Percentiles rank a stretch among this genome's conserved stretches.
phyloP scores from a whole-genome alignment of 2,888 invertebrate genomes.

The Synergus laeviventris region DNA sequence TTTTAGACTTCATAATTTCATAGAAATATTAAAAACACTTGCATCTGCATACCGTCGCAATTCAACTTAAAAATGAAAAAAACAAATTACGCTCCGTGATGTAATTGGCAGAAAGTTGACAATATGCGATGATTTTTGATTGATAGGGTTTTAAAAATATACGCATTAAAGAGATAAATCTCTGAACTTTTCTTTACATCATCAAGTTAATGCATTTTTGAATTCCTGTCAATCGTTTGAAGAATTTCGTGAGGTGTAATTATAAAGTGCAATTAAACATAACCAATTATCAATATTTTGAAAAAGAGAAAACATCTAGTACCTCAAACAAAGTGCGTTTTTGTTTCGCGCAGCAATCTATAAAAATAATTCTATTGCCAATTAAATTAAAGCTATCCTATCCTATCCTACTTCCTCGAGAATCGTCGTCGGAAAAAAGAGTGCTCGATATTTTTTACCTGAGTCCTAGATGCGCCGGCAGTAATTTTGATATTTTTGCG shows the following conservation, averaged over 20 bases:
- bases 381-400: slow-evolving; percentile 5
- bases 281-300: slow-evolving; percentile 33
- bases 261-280: slow-evolving; percentile 38
- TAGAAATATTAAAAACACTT: slow-evolving; percentile 6
- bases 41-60: not conserved
- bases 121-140: not conserved
- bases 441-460: slow-evolving; percentile 42
- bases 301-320: slow-evolving; percentile 9
- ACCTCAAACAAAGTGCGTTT: slow-evolving; percentile 20
- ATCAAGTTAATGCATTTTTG: not conserved
- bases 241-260: slow-evolving; percentile 29
- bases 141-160: not conserved
- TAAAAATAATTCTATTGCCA: slow-evolving; percentile 22
- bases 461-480: slow-evolving; percentile 48
- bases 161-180: not conserved
- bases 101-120: not conserved
- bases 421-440: slow-evolving; percentile 42
- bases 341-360: slow-evolving; percentile 18
- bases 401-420: not conserved
- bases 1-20: slow-evolving; percentile 8
- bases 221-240: not conserved
- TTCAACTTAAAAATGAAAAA: not conserved
- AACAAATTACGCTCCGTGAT: not conserved
- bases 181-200: not conserved
- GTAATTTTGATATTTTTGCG: slow-evolving; percentile 57